Evolutionary conservation across 2,113 vertebrate genomes (phyloP), one percentile per base, ranked within the genome.

Genomic region (Eolophus roseicapilla): DNA sequence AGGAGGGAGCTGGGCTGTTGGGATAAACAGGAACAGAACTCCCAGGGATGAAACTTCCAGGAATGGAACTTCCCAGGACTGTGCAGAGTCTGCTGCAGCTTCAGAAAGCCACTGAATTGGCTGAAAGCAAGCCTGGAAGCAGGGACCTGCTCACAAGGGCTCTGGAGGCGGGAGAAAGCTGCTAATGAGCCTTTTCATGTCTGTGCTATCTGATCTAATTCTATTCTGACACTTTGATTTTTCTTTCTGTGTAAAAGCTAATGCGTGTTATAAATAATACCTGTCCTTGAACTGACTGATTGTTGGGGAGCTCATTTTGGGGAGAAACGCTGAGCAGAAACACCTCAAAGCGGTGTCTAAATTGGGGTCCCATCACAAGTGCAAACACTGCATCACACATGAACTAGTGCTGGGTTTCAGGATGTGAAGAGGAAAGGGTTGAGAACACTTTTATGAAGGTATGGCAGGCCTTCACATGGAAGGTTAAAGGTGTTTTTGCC

Each of bases 101-200:
- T 94, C 74, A 65, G 47, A 53, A 86, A 92, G 74, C 23, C 1
- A 10, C 76, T 57, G 64, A 88, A 81, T 35, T 77, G 79, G 37
- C 76, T 86, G 80, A 93, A 92, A 93, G 70, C 43, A 33, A 96
- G 74, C 23, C 70, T 90, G 85, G 90, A 80, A 93, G 65, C 52
- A 73, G 69, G 60, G 83, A 92, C 55, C 43, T 0, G 5, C 95
- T 92, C 59, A 62, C 83, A 52, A 84, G 89, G 95, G 67, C 81
- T 91, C 69, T 84, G 93, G 86, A 79, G 89, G 96, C 2, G 7
- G 83, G 60, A 65, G 57, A 93, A 81, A 95, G 81, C 81, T 97
- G 96, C 64, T 97, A 97, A 97, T 97, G 95, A 97, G 89, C 89
- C 86, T 95, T 97, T 96, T 97, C 91, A 97, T 95, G 95, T 96